Percentiles rank a stretch among this genome's conserved stretches.
Evolutionary conservation across 2,797 vertebrate genomes (phyloP).

Genomic region (Enteromius argenteus): DNA sequence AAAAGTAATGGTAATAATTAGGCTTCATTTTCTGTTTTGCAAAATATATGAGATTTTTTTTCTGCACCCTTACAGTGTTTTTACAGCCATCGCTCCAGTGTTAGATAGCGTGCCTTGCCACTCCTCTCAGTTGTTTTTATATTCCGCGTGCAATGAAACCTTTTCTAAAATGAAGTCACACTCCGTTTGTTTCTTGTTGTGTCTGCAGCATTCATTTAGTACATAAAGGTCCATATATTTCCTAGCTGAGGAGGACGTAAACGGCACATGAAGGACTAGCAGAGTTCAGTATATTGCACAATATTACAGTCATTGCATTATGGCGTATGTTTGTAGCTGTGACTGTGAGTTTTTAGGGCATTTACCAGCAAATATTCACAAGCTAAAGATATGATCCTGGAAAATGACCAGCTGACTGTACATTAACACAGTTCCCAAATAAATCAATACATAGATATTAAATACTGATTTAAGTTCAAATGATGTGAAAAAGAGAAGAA

Average conservation of each 20-base stretch:
- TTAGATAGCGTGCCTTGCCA: neutral
- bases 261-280: neutral
- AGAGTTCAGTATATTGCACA: neutral
- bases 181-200: constrained; percentile 11
- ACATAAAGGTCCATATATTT: neutral
- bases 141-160: neutral
- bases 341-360: neutral
- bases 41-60: neutral
- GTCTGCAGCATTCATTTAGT: neutral
- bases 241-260: too few relatives aligned
- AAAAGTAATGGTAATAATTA: neutral
- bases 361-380: neutral
- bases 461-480: neutral
- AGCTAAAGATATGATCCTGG: neutral
- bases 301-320: neutral
- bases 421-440: neutral
- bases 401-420: neutral
- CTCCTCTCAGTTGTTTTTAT: neutral
- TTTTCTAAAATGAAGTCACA: constrained; percentile 5
- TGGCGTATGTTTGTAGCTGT: neutral
- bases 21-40: neutral
- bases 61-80: neutral
- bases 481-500: neutral
- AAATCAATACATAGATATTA: neutral
- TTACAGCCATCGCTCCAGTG: neutral